Evolutionary conservation across 2,888 invertebrate genomes (phyloP).

Genomic region (Coecobrya sp.): DNA sequence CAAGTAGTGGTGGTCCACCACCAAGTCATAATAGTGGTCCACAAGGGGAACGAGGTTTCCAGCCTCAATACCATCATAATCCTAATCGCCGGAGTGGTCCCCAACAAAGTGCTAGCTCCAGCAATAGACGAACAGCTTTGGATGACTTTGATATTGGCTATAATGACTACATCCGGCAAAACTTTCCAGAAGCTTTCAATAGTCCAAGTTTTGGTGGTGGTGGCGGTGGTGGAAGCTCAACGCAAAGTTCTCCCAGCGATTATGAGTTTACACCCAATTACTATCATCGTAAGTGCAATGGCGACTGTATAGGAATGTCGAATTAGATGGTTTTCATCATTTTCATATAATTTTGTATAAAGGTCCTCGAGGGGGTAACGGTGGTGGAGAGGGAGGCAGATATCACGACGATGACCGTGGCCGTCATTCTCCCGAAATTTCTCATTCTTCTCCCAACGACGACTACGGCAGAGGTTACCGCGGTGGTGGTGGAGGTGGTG

Average conservation of each 20-base stretch:
- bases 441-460: conserved; percentile 44
- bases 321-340: not conserved
- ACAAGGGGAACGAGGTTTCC: not conserved
- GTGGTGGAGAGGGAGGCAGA: not conserved
- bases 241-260: conserved; percentile 39
- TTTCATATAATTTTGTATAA: not conserved
- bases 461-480: not conserved
- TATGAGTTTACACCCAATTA: conserved; percentile 69
- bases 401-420: not conserved
- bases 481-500: conserved; percentile 22
- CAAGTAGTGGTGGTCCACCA: not conserved
- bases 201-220: conserved; percentile 25
- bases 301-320: not conserved
- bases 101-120: conserved; percentile 58
- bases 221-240: not conserved
- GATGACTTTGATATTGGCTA: conserved; percentile 86
- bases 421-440: conserved; percentile 48
- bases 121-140: conserved; percentile 52
- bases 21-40: conserved; percentile 9
- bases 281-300: conserved; percentile 54
- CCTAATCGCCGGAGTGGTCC: conserved; percentile 43
- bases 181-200: conserved; percentile 88
- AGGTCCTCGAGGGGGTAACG: conserved; percentile 19
- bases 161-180: conserved; percentile 88
- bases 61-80: conserved; percentile 23